Base-by-base conservation (phyloP, 2,113 vertebrate genomes). In the Podilymbus podiceps region DNA sequence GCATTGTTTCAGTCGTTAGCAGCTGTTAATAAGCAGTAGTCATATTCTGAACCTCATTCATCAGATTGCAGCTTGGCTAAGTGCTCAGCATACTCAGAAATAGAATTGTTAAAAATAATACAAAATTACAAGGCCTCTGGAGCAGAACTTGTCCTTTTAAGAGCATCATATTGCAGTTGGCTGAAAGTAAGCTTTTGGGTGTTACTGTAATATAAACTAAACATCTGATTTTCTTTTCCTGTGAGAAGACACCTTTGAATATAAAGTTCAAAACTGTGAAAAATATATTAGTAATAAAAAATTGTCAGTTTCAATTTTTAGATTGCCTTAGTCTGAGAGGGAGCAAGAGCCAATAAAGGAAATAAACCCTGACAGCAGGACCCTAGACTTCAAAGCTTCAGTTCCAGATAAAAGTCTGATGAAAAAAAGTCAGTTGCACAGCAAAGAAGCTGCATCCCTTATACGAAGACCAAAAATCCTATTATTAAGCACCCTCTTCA, bases 21-120 rank as follows among this genome's bases (percentile, higher is more conserved):
- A 96, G 94, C 96, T 97, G 81, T 90, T 98, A 97, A 98, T 98
- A 97, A 98, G 86, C 88, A 84, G 95, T 93, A 96, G 75, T 88
- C 84, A 53, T 96, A 96, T 95, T 88, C 93, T 46, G 50, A 97
- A 96, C 71, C 88, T 94, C 82, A 87, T 92, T 89, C 24, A 64
- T 97, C 82, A 94, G 80, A 88, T 22, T 85, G 72, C 62, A 73
- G 95, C 97, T 96, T 94, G 95, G 89, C 58, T 90, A 73, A 79
- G 52, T 3, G 15, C 50, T 91, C 81, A 53, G 92, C 56, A 77
- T 49, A 55, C 72, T 90, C 90, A 83, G 74, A 97, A 97, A 97
- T 73, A 93, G 82, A 94, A 90, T 66, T 50, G 47, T 58, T 91
- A 87, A 84, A 84, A 94, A 84, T 85, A 83, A 24, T 68, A 73